A percentile compares a stretch with the other conserved stretches of the same genome.
These are phyloP conservation scores for Fragum whitleyi DNA, from an alignment of 2,888 invertebrate genomes.

Conservation along the genomic window DNA sequence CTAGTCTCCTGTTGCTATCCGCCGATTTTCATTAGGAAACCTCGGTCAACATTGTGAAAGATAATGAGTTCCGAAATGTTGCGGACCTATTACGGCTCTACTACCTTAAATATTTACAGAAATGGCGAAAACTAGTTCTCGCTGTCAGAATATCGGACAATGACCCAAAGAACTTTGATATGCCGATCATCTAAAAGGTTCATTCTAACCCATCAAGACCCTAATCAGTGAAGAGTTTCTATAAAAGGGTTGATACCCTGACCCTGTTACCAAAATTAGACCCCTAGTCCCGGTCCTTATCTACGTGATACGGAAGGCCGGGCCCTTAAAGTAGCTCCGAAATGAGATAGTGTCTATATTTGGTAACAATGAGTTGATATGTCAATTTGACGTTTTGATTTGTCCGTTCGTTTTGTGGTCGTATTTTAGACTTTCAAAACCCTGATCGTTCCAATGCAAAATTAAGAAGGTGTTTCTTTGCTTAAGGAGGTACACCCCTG, in stretches of 20 bases:
- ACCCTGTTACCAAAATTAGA: neutral
- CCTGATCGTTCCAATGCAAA: no score
- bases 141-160: neutral
- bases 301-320: neutral
- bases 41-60: no score
- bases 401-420: no score
- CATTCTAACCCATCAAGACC: neutral
- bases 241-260: neutral
- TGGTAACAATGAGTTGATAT: neutral
- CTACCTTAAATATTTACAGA: no score
- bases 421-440: no score
- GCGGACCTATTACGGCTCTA: no score
- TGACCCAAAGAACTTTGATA: neutral
- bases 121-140: neutral
- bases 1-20: no score
- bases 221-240: neutral
- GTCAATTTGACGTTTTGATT: no score
- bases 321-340: neutral
- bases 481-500: no score
- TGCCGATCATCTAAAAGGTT: neutral
- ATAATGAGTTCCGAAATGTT: no score
- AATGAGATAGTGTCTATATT: neutral
- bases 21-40: no score
- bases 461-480: no score
- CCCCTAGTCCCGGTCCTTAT: neutral